These are phyloP conservation scores for Phrynocephalus guinanensis DNA, from an alignment of 2,797 vertebrate species.

Conservation along the genomic window DNA sequence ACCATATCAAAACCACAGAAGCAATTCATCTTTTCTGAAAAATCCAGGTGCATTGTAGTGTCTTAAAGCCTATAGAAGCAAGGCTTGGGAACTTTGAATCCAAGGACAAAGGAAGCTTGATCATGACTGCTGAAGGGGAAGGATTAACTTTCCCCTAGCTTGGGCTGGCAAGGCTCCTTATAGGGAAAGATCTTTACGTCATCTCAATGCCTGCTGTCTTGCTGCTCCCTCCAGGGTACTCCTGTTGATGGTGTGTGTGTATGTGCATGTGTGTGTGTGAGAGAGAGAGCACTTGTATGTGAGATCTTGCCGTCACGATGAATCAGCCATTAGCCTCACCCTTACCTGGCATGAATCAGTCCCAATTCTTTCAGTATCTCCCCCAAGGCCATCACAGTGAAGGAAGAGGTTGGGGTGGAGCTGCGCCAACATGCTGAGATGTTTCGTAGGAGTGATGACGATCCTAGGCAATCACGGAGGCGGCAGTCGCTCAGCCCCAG, in stretches of 20 bases:
- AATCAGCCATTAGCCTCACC: constrained; percentile 5
- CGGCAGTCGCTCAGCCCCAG: neutral
- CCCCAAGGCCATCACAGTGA: neutral
- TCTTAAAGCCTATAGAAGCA: neutral
- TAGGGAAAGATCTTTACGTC: neutral
- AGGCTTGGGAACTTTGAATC: constrained; percentile 10
- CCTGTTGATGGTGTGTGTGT: neutral
- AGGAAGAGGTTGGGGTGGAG: neutral
- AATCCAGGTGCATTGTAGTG: neutral
- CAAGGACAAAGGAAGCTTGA: neutral
- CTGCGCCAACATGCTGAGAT: neutral
- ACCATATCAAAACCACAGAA: neutral
- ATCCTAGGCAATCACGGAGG: no score
- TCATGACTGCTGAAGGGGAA: neutral
- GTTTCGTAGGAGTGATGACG: neutral
- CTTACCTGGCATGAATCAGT: constrained; percentile 14
- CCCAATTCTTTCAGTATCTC: neutral
- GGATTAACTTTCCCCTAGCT: no score
- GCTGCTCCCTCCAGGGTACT: neutral
- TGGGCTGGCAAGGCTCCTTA: constrained; percentile 7
- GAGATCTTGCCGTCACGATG: neutral
- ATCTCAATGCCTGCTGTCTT: neutral
- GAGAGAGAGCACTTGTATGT: neutral
- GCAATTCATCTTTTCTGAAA: neutral
- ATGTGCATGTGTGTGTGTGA: no score